phyloP scores from a whole-genome alignment of 2,113 vertebrate genomes.

The Garra rufa region DNA sequence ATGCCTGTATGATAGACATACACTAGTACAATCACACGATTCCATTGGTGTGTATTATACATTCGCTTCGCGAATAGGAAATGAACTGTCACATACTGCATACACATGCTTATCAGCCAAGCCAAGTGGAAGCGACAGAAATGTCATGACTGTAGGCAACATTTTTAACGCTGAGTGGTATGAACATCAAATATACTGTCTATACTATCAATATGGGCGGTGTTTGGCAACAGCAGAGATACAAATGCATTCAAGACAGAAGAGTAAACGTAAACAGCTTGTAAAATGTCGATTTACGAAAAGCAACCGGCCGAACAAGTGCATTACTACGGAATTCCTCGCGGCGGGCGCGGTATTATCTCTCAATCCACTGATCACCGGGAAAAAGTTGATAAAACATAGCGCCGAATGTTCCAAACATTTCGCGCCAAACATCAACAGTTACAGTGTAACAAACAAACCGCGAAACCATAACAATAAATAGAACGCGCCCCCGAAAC shows the following conservation, averaged over 20 bases:
- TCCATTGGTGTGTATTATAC: not conserved
- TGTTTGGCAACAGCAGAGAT: not conserved
- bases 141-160: constrained; percentile 38
- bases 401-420: constrained; percentile 19
- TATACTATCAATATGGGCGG: not conserved
- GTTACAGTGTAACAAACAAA: not conserved
- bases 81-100: constrained; percentile 16
- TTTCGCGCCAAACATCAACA: constrained; percentile 35
- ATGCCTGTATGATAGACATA: not conserved
- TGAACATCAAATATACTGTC: not conserved
- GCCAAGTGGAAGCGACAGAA: constrained; percentile 45
- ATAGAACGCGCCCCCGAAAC: constrained; percentile 4
- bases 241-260: not conserved
- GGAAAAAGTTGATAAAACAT: constrained; percentile 48
- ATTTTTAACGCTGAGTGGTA: not conserved
- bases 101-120: constrained; percentile 37
- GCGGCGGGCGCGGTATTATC: constrained; percentile 37
- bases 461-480: constrained; percentile 7
- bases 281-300: constrained; percentile 9
- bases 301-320: constrained; percentile 44
- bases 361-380: not conserved
- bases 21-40: not conserved
- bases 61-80: not conserved
- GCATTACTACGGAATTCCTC: constrained; percentile 27
- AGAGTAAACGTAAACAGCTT: constrained; percentile 11